Evolutionary conservation across 2,888 invertebrate species (phyloP), one percentile per base, ranked within the genome.

Genomic region (Platerodrilus igneus): DNA sequence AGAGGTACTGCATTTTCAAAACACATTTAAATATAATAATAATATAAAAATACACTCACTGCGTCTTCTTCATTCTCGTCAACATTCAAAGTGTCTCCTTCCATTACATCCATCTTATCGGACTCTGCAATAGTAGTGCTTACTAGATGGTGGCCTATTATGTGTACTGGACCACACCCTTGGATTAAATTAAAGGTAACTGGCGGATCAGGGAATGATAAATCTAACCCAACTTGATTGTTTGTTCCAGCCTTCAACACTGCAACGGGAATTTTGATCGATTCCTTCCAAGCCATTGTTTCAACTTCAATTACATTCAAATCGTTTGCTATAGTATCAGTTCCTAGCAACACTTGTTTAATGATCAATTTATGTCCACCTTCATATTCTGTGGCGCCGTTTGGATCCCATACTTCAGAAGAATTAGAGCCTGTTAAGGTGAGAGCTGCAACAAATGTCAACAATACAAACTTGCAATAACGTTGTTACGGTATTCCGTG

Each of bases 131-230:
- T 78, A 27, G 83, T 75, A 20, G 80, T 80, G 57, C 85, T 84
- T 44, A 85, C 77, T 47, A 88, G 74, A 67, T 86, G 86, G 61
- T 88, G 87, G 8, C 89, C 89, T 56, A 87, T 83, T 67, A 90
- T 78, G 59, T 89, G 86, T 49, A 90, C 84, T 14, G 89, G 89
- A 2, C 89, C 89, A 49, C 74, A 77, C 36, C 83, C 83, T 74
- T 82, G 68, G 2, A 67, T 51, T 43, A 89, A 76, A 56, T 81
- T 83, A 64, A 89, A 88, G 48, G 85, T 86, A 49, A 89, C 87
- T 33, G 88, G 88, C 31, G 87, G 86, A 68, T 89, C 89, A 5
- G 87, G 87, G 68, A 89, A 89, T 62, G 87, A 85, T 48, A 90
- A 77, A 66, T 89, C 88, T 41, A 88, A 76, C 36, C 73, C 68